These are phyloP conservation scores for Boulengerochromis microlepis DNA, from an alignment of 2,113 vertebrate species.

Conservation along the genomic window DNA sequence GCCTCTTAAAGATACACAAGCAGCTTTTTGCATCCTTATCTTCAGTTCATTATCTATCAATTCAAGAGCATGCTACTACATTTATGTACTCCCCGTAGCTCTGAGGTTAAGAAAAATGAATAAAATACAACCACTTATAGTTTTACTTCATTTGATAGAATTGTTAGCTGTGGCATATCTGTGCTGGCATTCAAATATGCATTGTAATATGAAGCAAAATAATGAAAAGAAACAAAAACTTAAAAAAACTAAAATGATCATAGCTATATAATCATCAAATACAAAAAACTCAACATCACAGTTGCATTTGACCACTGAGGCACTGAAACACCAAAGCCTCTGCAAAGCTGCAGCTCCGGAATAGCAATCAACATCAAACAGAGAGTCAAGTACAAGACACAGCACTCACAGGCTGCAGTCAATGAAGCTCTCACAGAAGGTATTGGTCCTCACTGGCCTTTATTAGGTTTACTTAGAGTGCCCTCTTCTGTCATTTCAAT, in stretches of 20 bases:
- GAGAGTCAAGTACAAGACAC: conserved; percentile 39
- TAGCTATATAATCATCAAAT: neutral
- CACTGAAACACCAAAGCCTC: neutral
- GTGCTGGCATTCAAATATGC: neutral
- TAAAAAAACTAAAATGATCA: neutral
- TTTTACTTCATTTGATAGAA: neutral
- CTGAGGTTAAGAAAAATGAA: neutral
- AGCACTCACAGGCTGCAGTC: conserved; percentile 30
- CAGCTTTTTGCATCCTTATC: conserved; percentile 13
- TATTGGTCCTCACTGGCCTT: neutral
- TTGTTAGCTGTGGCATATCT: neutral
- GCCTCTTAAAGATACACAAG: conserved; percentile 63
- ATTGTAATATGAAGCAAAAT: neutral
- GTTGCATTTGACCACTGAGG: neutral
- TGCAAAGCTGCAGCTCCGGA: conserved; percentile 26
- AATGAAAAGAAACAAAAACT: neutral
- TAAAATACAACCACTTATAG: neutral
- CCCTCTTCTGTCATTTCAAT: conserved; percentile 31
- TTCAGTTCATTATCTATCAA: neutral
- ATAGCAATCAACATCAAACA: conserved; percentile 49
- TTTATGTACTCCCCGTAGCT: neutral
- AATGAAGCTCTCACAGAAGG: conserved; percentile 39
- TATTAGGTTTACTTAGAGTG: conserved; percentile 25
- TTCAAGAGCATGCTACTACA: neutral
- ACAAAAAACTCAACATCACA: neutral